phyloP scores from a whole-genome alignment of 2,113 vertebrate genomes.

The Phasianus colchicus region DNA sequence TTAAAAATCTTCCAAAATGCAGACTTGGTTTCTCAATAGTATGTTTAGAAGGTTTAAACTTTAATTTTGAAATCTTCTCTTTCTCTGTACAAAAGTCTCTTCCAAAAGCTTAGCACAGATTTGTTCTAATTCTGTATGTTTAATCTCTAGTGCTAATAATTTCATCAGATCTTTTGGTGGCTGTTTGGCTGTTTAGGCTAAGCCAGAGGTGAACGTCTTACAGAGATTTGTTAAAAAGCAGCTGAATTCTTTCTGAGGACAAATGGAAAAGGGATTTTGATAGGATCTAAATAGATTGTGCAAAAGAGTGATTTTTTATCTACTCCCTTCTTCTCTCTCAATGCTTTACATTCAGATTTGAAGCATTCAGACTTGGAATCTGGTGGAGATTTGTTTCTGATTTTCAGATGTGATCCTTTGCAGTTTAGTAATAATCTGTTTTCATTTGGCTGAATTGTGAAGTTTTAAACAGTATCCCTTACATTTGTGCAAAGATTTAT shows the following conservation, averaged over 20 bases:
- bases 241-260: slow-evolving; percentile 1
- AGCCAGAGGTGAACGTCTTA: slow-evolving; percentile 43
- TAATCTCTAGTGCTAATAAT: slow-evolving; percentile 24
- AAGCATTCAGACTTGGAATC: not conserved
- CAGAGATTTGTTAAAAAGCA: slow-evolving; percentile 26
- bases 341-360: not conserved
- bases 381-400: not conserved
- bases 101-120: slow-evolving; percentile 14
- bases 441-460: not conserved
- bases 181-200: slow-evolving; percentile 19
- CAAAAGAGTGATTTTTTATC: not conserved
- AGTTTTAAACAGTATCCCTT: not conserved
- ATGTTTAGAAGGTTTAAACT: not conserved
- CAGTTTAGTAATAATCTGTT: not conserved
- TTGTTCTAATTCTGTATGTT: slow-evolving; percentile 44
- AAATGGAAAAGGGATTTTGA: not conserved
- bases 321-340: not conserved
- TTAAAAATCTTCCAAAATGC: not conserved
- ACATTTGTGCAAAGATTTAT: not conserved
- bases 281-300: slow-evolving; percentile 28
- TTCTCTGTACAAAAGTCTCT: not conserved
- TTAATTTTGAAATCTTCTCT: not conserved
- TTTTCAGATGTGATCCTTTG: not conserved
- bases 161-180: not conserved
- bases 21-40: not conserved